A percentile compares a stretch with the other conserved stretches of the same genome.
Evolutionary conservation across 2,888 invertebrate genomes (phyloP).

Genomic region (Carpatolechia fugitivella): DNA sequence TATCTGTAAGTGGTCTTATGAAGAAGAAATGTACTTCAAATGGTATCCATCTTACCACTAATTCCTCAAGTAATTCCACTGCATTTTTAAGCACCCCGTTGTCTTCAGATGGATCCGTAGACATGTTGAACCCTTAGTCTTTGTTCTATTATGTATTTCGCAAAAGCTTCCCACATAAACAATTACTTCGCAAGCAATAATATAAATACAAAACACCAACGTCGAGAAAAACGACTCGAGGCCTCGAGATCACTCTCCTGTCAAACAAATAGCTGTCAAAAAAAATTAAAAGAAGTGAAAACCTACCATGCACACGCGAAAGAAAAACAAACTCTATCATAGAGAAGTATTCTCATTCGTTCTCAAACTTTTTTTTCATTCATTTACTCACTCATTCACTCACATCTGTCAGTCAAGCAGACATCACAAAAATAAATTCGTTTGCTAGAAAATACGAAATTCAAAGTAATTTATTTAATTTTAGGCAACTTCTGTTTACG

Average conservation of each 20-base stretch:
- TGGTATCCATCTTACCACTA: slow-evolving; percentile 40
- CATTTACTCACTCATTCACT: no score
- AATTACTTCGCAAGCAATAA: no score
- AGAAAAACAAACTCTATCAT: background rate
- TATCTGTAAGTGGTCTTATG: background rate
- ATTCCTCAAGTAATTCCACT: slow-evolving; percentile 46
- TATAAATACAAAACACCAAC: no score
- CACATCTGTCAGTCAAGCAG: slow-evolving; percentile 16
- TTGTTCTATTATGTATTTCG: no score
- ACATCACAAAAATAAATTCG: slow-evolving; percentile 19
- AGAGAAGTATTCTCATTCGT: background rate
- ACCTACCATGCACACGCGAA: background rate
- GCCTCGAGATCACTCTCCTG: no score
- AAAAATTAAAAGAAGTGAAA: background rate
- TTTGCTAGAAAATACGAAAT: slow-evolving; percentile 25
- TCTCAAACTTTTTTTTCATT: no score
- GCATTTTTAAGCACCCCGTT: slow-evolving; percentile 49
- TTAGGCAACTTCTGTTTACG: slow-evolving; percentile 1
- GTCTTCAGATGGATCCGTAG: slow-evolving; percentile 47
- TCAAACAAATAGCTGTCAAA: no score
- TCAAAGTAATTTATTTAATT: slow-evolving; percentile 19
- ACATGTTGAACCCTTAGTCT: slow-evolving; percentile 32
- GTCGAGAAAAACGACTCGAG: no score
- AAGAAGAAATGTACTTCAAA: background rate
- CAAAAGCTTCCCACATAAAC: no score